A percentile compares a stretch with the other conserved stretches of the same genome.
Conservation (phyloP, 2,113 vertebrate species). For the Anarhynchus alexandrinus region DNA sequence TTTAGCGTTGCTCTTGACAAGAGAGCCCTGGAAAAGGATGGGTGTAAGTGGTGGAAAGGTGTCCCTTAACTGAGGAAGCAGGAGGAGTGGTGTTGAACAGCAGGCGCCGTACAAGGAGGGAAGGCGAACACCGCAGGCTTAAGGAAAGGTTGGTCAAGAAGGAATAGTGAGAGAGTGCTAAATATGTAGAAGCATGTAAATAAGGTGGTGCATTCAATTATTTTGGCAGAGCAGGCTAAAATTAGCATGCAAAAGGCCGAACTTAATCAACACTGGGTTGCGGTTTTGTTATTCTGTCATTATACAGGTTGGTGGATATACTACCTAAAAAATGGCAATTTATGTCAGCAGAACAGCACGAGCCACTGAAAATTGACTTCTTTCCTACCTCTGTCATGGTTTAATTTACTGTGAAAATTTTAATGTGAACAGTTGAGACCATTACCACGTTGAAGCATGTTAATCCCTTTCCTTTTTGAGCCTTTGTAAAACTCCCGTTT, state of each 20-base stretch:
- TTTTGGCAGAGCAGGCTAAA: conserved; percentile 35
- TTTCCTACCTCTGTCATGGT: conserved; percentile 48
- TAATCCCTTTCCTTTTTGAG: conserved; percentile 46
- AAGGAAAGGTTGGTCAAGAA: conserved; percentile 22
- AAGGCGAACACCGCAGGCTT: not conserved
- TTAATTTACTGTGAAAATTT: conserved; percentile 65
- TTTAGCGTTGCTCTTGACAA: not conserved
- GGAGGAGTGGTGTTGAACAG: not conserved
- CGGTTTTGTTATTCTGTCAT: conserved; percentile 39
- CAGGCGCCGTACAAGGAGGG: not conserved
- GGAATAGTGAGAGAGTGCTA: not conserved
- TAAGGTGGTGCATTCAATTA: conserved; percentile 15
- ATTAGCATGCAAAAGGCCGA: conserved; percentile 41
- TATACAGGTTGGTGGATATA: conserved; percentile 17
- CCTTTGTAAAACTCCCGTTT: conserved; percentile 17
- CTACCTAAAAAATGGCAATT: conserved; percentile 36
- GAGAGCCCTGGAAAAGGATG: not conserved
- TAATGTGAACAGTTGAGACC: conserved; percentile 53
- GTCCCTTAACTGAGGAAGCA: not conserved
- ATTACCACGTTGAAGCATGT: conserved; percentile 27
- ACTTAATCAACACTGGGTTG: conserved; percentile 32
- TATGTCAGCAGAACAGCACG: conserved; percentile 27
- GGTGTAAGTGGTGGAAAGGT: not conserved
- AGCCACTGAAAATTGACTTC: conserved; percentile 53
- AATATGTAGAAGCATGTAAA: conserved; percentile 15